Conservation (phyloP, 1,140 invertebrate species). For the Bilobella aurantiaca region DNA sequence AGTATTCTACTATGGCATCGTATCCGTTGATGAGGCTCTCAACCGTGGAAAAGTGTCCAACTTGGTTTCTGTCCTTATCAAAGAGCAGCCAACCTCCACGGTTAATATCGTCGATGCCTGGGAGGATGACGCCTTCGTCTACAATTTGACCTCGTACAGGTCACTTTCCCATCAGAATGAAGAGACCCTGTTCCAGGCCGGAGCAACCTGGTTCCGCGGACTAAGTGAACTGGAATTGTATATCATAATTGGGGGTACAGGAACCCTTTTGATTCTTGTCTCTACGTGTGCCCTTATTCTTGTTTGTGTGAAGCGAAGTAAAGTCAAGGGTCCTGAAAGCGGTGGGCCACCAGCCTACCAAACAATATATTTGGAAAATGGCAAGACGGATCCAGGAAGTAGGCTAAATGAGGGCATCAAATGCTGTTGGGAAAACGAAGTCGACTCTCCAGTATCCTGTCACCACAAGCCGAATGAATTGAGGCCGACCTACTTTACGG, state of each 20-base stretch:
- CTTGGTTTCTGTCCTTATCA: slow-evolving; percentile 36
- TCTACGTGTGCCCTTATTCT: slow-evolving; percentile 34
- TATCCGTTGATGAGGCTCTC: slow-evolving; percentile 35
- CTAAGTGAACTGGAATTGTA: slow-evolving; percentile 34
- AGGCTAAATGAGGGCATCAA: slow-evolving; percentile 21
- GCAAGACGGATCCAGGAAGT: slow-evolving; percentile 6
- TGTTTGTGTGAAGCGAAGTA: slow-evolving; percentile 27
- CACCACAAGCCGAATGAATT: slow-evolving; percentile 15
- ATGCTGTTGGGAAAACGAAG: slow-evolving; percentile 35
- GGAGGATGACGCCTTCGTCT: slow-evolving; percentile 26
- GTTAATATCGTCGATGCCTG: slow-evolving; percentile 32
- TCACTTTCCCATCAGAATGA: slow-evolving; percentile 26
- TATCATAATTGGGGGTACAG: slow-evolving; percentile 35
- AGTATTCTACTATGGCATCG: slow-evolving; percentile 38
- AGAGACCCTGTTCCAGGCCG: slow-evolving; percentile 31
- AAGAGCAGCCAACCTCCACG: slow-evolving; percentile 34
- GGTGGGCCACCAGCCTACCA: slow-evolving; percentile 35
- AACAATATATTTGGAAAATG: slow-evolving; percentile 35
- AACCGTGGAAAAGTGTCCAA: slow-evolving; percentile 38
- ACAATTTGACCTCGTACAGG: slow-evolving; percentile 31
- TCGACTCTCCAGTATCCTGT: not conserved
- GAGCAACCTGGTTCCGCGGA: slow-evolving; percentile 32
- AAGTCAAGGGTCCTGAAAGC: slow-evolving; percentile 25
- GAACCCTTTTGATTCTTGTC: slow-evolving; percentile 33
- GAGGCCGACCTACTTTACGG: slow-evolving; percentile 19